Base-by-base conservation (phyloP, 1,140 invertebrate genomes). In the Anagrus nilaparvatae region DNA sequence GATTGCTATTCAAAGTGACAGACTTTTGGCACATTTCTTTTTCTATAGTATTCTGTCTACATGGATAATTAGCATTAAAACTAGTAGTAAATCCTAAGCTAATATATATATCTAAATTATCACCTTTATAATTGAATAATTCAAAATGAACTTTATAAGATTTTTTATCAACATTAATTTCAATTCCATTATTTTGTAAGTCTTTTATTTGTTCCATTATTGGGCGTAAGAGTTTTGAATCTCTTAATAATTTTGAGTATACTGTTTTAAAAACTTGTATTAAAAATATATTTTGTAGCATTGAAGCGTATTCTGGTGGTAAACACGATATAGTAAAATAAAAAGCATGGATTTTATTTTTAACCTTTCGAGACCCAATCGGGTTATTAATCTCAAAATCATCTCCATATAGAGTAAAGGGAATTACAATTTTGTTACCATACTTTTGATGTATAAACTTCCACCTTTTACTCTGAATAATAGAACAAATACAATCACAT, bases 101-200 rank as follows among this genome's bases (percentile, higher is more conserved):
- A 17, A 13, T 28, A 33, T 53, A 47, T 37, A 51, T 19, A 2
- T 47, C 49, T 23, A 53, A 41, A 30, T 53, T 53, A 32, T 53
- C 51, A 1, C 46, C 48, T 9, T 44, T 16, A 14, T 50, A 34
- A n/a, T 43, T 40, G 30, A 43, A 31, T 13, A 53, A 19, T 33
- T 46, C 41, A 35, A 53, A 53, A 43, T 51, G 45, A 13, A 53
- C 36, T 19, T 35, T 23, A 24, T 29, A 28, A 25, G 38, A 12
- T 21, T 40, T n/a, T 27, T 44, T 43, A 40, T 49, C 32, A 20
- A 50, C 30, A 28, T 29, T 46, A 5, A 49, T 27, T 14, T 29
- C 14, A 12, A 52, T 49, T 10, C 51, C 51, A 21, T 48, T 41
- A 12, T 21, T 20, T 44, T 40, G 23, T 32, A 50, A 43, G 13